Conservation (phyloP, 1,140 invertebrate genomes). For the Luehdorfia chinensis region DNA sequence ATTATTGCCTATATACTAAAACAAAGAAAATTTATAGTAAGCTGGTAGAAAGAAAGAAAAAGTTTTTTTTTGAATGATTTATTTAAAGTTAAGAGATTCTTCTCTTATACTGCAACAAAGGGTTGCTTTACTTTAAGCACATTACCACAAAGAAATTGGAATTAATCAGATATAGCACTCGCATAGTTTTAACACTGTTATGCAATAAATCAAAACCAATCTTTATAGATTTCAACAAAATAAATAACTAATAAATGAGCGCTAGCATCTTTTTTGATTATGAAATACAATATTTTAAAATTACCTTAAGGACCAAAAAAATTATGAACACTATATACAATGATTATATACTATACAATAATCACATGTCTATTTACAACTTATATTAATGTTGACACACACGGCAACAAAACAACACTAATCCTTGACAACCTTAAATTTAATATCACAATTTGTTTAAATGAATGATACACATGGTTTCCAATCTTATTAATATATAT, state of each 20-base stretch:
- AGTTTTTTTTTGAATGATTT: background rate
- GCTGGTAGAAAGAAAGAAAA: background rate
- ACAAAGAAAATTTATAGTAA: background rate
- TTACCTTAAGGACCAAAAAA: too few relatives aligned
- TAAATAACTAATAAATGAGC: too few relatives aligned
- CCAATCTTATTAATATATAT: too few relatives aligned
- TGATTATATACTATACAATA: background rate
- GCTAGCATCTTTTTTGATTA: too few relatives aligned
- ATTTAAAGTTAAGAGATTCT: too few relatives aligned
- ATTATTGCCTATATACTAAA: background rate
- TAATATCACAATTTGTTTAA: conserved; percentile 47
- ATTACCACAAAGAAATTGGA: too few relatives aligned
- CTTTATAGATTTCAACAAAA: too few relatives aligned
- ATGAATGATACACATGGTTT: too few relatives aligned
- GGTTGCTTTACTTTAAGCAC: too few relatives aligned
- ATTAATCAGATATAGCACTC: background rate
- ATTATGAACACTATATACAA: background rate
- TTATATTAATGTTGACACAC: background rate
- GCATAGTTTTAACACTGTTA: background rate
- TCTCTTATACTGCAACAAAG: too few relatives aligned
- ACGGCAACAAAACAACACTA: conserved; percentile 17
- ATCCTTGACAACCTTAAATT: conserved; percentile 26
- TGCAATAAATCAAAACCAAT: background rate
- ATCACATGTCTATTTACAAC: too few relatives aligned
- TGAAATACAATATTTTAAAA: too few relatives aligned